Conservation (phyloP, 2,113 vertebrate genomes). For the Alexandromys fortis region DNA sequence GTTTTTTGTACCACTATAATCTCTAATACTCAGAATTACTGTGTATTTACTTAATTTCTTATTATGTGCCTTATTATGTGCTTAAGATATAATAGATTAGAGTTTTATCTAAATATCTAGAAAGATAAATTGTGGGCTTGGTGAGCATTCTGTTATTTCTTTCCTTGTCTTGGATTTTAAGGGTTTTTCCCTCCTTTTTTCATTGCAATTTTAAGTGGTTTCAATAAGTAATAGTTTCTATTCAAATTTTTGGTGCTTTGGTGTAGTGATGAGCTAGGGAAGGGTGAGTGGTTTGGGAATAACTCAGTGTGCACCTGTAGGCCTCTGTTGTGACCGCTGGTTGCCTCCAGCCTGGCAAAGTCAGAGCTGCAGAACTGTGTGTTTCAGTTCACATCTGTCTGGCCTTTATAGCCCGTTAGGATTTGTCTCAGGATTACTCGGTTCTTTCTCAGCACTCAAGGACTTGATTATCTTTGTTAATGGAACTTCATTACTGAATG, state of each 20-base stretch:
- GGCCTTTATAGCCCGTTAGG: constrained; percentile 64
- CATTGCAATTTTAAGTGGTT: constrained; percentile 82
- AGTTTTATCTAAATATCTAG: constrained; percentile 87
- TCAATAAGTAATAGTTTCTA: constrained; percentile 83
- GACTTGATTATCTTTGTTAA: constrained; percentile 74
- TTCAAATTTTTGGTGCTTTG: constrained; percentile 84
- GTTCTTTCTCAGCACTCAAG: constrained; percentile 67
- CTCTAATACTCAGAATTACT: constrained; percentile 89
- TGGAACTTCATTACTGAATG: constrained; percentile 60
- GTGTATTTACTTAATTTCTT: constrained; percentile 90
- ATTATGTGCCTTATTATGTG: constrained; percentile 93
- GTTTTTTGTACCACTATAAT: constrained; percentile 90
- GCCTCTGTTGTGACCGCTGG: constrained; percentile 69
- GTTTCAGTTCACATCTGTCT: constrained; percentile 43
- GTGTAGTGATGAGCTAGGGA: constrained; percentile 67
- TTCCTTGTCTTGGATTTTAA: constrained; percentile 72
- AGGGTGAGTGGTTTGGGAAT: constrained; percentile 47
- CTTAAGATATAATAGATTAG: constrained; percentile 87
- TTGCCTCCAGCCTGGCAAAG: constrained; percentile 39
- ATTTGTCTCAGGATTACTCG: constrained; percentile 77
- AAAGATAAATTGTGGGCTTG: constrained; percentile 86
- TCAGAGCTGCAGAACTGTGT: constrained; percentile 66
- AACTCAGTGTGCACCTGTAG: constrained; percentile 55
- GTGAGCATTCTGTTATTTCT: constrained; percentile 82
- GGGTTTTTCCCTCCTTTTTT: constrained; percentile 73